Percentiles rank a stretch among this genome's conserved stretches.
phyloP scores from a whole-genome alignment of 1,140 invertebrate genomes.

The Elysia chlorotica region DNA sequence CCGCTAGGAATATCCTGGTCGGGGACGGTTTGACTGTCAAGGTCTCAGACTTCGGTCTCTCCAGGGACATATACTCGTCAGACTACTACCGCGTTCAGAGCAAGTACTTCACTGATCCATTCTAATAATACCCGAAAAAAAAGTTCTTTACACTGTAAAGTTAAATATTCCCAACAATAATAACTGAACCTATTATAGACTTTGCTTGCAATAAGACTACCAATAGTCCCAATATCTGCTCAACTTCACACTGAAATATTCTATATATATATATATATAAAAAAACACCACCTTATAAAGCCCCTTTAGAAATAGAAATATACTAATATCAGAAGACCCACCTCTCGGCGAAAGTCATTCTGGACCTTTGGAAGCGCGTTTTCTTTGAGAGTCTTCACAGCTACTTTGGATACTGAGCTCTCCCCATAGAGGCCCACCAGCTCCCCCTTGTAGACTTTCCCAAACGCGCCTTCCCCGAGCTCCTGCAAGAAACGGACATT shows the following conservation, averaged over 20 bases:
- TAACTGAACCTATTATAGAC: no score
- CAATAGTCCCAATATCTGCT: no score
- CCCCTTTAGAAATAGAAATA: no score
- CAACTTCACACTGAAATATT: no score
- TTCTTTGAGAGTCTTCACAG: slow-evolving; percentile 94
- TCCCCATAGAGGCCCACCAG: slow-evolving; percentile 67
- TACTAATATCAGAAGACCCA: slow-evolving; percentile 59
- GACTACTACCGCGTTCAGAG: no score
- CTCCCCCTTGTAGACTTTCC: slow-evolving; percentile 82
- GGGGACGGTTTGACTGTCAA: slow-evolving; percentile 92
- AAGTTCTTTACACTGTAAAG: no score
- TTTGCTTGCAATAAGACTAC: no score
- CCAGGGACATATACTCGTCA: slow-evolving; percentile 86
- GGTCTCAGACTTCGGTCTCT: slow-evolving; percentile 93
- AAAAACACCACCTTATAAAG: no score
- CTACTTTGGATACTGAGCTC: slow-evolving; percentile 74
- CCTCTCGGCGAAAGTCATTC: slow-evolving; percentile 84
- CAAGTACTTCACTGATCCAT: no score
- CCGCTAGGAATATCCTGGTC: slow-evolving; percentile 94
- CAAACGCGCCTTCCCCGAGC: slow-evolving; percentile 94
- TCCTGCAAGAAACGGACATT: slow-evolving; percentile 90
- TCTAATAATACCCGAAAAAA: no score
- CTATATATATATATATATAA: no score
- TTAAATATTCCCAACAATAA: no score
- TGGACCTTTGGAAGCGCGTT: slow-evolving; percentile 89